These are phyloP conservation scores for Pomatostomus ruficeps DNA, from an alignment of 2,113 vertebrate genomes.

Conservation along the genomic window DNA sequence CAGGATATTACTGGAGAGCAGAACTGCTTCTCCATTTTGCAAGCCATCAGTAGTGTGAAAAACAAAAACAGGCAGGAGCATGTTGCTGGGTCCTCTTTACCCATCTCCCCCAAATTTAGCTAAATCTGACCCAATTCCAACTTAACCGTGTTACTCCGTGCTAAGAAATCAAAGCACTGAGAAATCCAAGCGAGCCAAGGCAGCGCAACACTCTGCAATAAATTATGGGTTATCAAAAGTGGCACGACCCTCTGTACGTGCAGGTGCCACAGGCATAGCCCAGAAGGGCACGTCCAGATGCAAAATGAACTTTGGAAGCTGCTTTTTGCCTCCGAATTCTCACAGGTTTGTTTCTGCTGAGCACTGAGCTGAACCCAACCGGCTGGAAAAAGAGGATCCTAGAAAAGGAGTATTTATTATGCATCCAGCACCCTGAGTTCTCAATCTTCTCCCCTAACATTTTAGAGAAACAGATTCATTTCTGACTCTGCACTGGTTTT, in stretches of 20 bases:
- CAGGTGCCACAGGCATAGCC: background rate
- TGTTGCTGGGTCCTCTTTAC: background rate
- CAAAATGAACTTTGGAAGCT: background rate
- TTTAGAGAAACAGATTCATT: background rate
- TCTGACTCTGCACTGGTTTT: background rate
- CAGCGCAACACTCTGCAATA: background rate
- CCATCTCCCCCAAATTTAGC: background rate
- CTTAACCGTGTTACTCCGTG: background rate
- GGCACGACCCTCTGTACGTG: background rate
- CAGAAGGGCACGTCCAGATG: background rate
- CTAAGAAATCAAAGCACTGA: background rate
- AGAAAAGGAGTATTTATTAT: background rate
- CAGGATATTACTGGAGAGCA: background rate
- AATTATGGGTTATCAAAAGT: background rate
- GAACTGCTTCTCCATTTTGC: background rate
- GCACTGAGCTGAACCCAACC: background rate
- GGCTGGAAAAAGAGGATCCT: background rate
- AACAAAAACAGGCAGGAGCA: background rate
- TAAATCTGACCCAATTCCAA: background rate
- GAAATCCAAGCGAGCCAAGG: background rate
- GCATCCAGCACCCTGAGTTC: background rate
- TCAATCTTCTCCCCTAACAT: background rate
- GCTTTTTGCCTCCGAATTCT: background rate
- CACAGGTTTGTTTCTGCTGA: background rate
- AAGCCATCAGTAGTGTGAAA: background rate